Evolutionary conservation across 92 coral and sea anemone genomes (phyloP), one percentile per base, ranked within the genome.

Genomic region (Umimayanthus chanpuru): DNA sequence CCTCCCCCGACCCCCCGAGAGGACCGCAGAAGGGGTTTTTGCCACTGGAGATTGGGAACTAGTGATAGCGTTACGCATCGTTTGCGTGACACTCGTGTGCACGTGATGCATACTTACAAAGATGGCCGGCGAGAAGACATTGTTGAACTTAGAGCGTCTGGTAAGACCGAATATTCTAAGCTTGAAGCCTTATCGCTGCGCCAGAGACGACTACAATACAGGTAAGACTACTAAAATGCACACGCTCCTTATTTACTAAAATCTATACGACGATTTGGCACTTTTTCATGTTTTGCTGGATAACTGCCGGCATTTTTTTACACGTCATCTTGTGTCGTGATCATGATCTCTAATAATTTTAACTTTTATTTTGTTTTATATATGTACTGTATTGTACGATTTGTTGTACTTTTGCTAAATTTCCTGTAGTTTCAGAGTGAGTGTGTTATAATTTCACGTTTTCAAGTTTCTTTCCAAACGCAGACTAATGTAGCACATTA

Each of bases 141-240:
- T 10, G 38, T 53, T 75, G 75, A 82, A 79, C 56, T 77, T 85
- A 41, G 80, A 85, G 49, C 76, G 78, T 2, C 92, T 85, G 43
- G 92, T 90, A 26, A 85, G 89, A 76, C 89, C 92, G 49, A 90
- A 90, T 79, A 90, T 90, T 56, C 86, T 85, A 15, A 85, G 68
- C 2, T 77, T 90, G 28, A 85, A 80, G 80, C 92, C 92, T 40
- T 90, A 90, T 26, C 87, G 92, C 23, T 90, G 92, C 85, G 89
- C 92, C 15, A 80, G 92, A 65, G 92, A 90, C 49, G 92, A 90
- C 30, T 90, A 90, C 56, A 85, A 36, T 29, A 50, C 80, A 79
- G 92, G 92, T 90, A 90, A 29, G 28, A 32, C 2, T 0, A 32
- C 36, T 32, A 32, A 2, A 32, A 25, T 14, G 2, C 26, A 2